phyloP scores from a whole-genome alignment of 2,113 vertebrate species.

The Chroicocephalus ridibundus region DNA sequence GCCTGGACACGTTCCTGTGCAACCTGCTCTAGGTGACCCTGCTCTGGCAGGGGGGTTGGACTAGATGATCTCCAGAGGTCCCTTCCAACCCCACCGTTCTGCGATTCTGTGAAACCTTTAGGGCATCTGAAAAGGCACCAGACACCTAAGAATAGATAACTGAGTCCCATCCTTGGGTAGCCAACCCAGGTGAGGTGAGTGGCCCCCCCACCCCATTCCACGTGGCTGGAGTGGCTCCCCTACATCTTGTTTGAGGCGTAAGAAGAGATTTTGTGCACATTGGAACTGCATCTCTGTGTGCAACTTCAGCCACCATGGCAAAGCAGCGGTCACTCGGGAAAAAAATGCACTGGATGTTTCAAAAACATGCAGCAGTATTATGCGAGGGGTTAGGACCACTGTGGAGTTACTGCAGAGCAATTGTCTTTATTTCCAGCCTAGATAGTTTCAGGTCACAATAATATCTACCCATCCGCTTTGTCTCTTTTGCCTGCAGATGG shows the following conservation, averaged over 20 bases:
- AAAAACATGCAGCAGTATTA: background rate
- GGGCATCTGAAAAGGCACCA: background rate
- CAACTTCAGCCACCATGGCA: background rate
- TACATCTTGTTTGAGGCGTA: accelerated
- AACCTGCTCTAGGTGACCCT: too few relatives aligned
- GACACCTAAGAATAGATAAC: background rate
- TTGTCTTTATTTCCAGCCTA: background rate
- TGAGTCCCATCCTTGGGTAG: background rate
- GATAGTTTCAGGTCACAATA: background rate
- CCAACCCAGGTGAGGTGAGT: background rate
- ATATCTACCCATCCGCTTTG: background rate
- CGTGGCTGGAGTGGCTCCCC: background rate
- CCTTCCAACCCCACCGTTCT: too few relatives aligned
- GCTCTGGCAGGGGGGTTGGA: too few relatives aligned
- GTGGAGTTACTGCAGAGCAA: background rate
- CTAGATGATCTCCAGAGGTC: too few relatives aligned
- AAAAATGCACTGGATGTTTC: background rate
- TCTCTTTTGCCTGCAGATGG: background rate
- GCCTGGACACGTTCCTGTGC: too few relatives aligned
- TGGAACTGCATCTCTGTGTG: background rate
- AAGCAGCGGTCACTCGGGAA: background rate
- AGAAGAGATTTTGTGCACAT: background rate
- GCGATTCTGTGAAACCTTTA: background rate
- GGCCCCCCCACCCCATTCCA: accelerated
- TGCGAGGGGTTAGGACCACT: background rate